Evolutionary conservation across 1,140 invertebrate species (phyloP).

Genomic region (Helicoverpa zea): DNA sequence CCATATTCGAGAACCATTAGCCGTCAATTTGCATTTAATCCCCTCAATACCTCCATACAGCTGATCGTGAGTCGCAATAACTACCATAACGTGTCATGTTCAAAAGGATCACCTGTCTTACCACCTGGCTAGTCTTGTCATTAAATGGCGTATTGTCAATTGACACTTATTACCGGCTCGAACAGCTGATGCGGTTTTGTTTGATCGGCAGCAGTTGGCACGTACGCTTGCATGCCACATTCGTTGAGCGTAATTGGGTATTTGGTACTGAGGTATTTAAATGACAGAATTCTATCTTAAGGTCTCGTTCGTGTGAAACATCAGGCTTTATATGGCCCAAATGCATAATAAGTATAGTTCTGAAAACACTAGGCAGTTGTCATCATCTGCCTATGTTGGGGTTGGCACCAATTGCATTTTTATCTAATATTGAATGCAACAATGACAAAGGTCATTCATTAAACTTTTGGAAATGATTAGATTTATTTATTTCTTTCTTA

Average conservation of each 20-base stretch:
- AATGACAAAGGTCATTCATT: too few species aligned
- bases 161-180: background rate
- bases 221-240: background rate
- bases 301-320: too few species aligned
- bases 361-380: too few species aligned
- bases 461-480: too few species aligned
- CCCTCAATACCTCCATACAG: background rate
- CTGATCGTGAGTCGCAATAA: background rate
- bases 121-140: background rate
- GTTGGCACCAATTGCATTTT: too few species aligned
- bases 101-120: slow-evolving; percentile 12
- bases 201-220: background rate
- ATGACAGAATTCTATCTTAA: background rate
- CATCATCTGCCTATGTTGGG: too few species aligned
- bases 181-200: slow-evolving; percentile 9
- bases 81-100: background rate
- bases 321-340: too few species aligned
- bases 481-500: too few species aligned
- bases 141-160: slow-evolving; percentile 15
- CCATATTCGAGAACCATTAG: background rate
- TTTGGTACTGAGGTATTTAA: background rate
- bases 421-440: too few species aligned
- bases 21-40: slow-evolving; percentile 13
- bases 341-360: too few species aligned
- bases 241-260: background rate